Percentiles rank a stretch among this genome's conserved stretches.
Evolutionary conservation across 1,140 invertebrate genomes (phyloP).

Genomic region (Monomorium pharaonis): DNA sequence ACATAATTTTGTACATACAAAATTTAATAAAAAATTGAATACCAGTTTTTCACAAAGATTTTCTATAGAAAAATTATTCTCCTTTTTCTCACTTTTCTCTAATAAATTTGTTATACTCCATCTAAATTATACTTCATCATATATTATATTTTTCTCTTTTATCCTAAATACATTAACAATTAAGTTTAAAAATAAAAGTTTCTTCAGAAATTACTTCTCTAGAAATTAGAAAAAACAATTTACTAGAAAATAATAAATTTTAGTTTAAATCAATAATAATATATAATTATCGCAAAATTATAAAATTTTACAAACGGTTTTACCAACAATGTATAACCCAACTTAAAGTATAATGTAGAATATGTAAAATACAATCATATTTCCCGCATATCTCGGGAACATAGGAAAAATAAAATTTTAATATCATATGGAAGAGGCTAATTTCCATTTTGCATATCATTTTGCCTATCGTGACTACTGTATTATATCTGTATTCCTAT

Average conservation of each 20-base stretch:
- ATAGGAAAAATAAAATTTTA: not conserved
- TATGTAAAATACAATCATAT: not conserved
- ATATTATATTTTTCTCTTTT: not conserved
- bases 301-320: not conserved
- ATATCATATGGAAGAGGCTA: not conserved
- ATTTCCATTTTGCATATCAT: constrained; percentile 17
- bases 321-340: not conserved
- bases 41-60: not conserved
- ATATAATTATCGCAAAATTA: not conserved
- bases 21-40: constrained; percentile 12
- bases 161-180: not conserved
- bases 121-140: not conserved
- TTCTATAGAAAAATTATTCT: not conserved
- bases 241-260: no score
- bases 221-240: no score
- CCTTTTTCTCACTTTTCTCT: not conserved
- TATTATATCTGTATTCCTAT: not conserved
- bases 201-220: not conserved
- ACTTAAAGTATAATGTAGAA: not conserved
- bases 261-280: no score
- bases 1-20: not conserved
- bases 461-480: not conserved
- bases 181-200: not conserved
- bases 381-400: not conserved
- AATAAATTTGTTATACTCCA: not conserved